Percentiles rank a stretch among this genome's conserved stretches.
These are phyloP conservation scores for Lagocephalus sceleratus DNA, from an alignment of 2,797 vertebrate genomes.

Conservation along the genomic window DNA sequence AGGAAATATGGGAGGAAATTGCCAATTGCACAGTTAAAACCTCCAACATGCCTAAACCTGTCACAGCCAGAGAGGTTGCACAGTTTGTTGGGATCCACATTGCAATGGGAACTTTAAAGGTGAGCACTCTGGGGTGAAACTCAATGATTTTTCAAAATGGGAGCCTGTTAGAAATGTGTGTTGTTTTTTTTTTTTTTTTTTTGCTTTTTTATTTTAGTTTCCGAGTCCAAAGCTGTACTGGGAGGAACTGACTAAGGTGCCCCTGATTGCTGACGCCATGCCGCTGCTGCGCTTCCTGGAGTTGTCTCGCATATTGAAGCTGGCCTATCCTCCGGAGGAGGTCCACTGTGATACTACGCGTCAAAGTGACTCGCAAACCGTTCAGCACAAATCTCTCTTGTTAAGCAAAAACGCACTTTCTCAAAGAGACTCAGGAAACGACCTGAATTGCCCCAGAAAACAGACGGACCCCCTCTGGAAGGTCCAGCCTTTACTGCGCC, in stretches of 20 bases:
- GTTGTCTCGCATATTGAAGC: slow-evolving; percentile 62
- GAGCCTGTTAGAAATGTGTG: not conserved
- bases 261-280: slow-evolving; percentile 77
- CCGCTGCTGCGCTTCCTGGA: slow-evolving; percentile 66
- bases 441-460: slow-evolving; percentile 12
- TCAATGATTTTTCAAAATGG: not conserved
- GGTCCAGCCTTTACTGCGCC: slow-evolving; percentile 61
- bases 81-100: slow-evolving; percentile 80
- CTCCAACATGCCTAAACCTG: slow-evolving; percentile 43
- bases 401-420: slow-evolving; percentile 8
- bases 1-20: slow-evolving; percentile 75
- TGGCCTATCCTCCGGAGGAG: slow-evolving; percentile 47
- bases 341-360: not conserved
- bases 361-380: slow-evolving; percentile 4
- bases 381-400: slow-evolving; percentile 2
- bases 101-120: slow-evolving; percentile 83
- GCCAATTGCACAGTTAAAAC: slow-evolving; percentile 61
- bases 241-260: slow-evolving; percentile 77
- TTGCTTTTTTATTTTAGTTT: slow-evolving; percentile 63
- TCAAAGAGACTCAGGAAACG: slow-evolving; percentile 7
- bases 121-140: slow-evolving; percentile 40
- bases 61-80: slow-evolving; percentile 71
- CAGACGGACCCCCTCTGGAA: slow-evolving; percentile 71
- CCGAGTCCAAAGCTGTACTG: slow-evolving; percentile 78
- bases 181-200: not conserved